Percentiles rank a stretch among this genome's conserved stretches.
Evolutionary conservation across 2,113 vertebrate species (phyloP).

Genomic region (Centropristis striata): DNA sequence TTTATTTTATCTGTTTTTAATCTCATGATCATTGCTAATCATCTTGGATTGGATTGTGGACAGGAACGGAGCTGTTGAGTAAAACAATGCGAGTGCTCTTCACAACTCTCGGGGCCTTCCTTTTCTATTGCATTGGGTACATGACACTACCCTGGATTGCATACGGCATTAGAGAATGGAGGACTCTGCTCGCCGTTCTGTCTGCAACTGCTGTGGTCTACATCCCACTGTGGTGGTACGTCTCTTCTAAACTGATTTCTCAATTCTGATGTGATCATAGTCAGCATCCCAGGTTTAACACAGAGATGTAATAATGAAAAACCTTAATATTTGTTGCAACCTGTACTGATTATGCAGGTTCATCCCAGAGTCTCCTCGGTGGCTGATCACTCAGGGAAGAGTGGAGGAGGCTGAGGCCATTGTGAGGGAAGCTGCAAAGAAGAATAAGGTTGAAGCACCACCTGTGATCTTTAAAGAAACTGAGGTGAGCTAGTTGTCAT

Average conservation of each 20-base stretch:
- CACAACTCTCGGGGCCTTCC: conserved; percentile 91
- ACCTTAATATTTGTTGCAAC: not conserved
- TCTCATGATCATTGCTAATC: not conserved
- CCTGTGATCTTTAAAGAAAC: conserved; percentile 86
- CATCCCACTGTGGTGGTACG: conserved; percentile 92
- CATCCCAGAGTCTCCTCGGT: conserved; percentile 94
- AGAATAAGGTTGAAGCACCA: conserved; percentile 86
- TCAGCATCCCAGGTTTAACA: not conserved
- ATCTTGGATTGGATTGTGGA: not conserved
- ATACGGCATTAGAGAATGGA: conserved; percentile 91
- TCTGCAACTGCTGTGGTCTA: conserved; percentile 87
- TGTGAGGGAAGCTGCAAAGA: conserved; percentile 88
- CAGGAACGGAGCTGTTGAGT: conserved; percentile 94
- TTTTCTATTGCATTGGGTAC: conserved; percentile 93
- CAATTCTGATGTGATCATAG: too few species aligned
- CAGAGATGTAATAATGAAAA: too few species aligned
- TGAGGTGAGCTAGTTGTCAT: conserved; percentile 82
- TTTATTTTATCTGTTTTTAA: not conserved
- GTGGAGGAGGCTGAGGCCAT: conserved; percentile 90
- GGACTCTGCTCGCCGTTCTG: conserved; percentile 89
- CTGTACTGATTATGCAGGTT: conserved; percentile 81
- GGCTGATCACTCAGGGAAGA: conserved; percentile 91
- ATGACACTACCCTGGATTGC: conserved; percentile 93
- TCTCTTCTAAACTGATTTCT: conserved; percentile 12
- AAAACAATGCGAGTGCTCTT: conserved; percentile 91